These are phyloP conservation scores for Thereva nobilitata DNA, from an alignment of 2,888 invertebrate species.

Conservation along the genomic window DNA sequence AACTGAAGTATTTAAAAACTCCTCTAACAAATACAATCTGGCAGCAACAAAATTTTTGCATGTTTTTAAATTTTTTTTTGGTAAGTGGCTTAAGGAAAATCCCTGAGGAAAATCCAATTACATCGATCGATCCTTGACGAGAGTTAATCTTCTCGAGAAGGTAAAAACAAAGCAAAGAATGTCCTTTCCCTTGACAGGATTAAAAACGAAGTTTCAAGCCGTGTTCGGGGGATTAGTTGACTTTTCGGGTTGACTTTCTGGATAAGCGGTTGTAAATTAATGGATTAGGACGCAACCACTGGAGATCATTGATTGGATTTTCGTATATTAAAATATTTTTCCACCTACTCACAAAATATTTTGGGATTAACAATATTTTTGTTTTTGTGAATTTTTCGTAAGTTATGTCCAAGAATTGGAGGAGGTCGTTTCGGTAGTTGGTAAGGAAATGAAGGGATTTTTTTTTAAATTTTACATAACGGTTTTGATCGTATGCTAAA, in stretches of 20 bases:
- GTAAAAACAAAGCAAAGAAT: not conserved
- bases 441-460: no score
- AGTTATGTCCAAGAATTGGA: no score
- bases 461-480: no score
- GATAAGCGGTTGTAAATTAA: slow-evolving; percentile 51
- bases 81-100: not conserved
- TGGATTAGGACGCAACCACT: slow-evolving; percentile 45
- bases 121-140: slow-evolving; percentile 4
- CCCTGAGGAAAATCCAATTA: not conserved
- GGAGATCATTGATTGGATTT: slow-evolving; percentile 39
- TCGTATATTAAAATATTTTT: slow-evolving; percentile 11
- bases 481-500: no score
- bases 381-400: no score
- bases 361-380: no score
- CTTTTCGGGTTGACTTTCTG: slow-evolving; percentile 54
- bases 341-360: no score
- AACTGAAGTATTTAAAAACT: no score
- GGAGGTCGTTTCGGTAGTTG: no score
- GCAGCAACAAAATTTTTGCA: no score
- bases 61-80: no score
- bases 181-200: not conserved
- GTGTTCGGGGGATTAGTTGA: slow-evolving; percentile 33
- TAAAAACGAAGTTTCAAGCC: slow-evolving; percentile 30
- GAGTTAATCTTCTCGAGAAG: not conserved
- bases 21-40: no score